Percentiles rank a stretch among this genome's conserved stretches.
Conservation (phyloP, 2,888 invertebrate species). For the Nymphalis c-album region DNA sequence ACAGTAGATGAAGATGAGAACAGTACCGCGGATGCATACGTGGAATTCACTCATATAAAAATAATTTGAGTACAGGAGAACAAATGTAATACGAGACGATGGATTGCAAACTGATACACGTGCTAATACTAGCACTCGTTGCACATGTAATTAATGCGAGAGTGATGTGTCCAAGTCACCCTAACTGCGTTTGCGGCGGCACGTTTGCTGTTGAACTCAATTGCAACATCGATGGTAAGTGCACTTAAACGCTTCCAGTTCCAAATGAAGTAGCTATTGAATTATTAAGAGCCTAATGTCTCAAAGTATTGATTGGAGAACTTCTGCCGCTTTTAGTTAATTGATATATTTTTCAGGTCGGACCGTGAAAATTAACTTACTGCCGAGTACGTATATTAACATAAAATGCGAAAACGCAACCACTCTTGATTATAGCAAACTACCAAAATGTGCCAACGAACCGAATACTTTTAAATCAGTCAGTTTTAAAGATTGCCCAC, state of each 20-base stretch:
- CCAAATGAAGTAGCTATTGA: conserved; percentile 10
- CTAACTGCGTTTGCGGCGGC: conserved; percentile 77
- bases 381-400: conserved; percentile 70
- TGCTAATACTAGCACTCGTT: conserved; percentile 59
- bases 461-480: conserved; percentile 70
- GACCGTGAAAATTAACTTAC: conserved; percentile 66
- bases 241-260: conserved; percentile 47
- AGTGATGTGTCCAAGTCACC: conserved; percentile 70
- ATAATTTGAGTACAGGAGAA: conserved; percentile 16
- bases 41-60: conserved; percentile 20
- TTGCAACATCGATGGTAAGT: conserved; percentile 78
- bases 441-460: conserved; percentile 74
- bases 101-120: conserved; percentile 61
- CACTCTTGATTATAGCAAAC: conserved; percentile 66
- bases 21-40: conserved; percentile 2
- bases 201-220: conserved; percentile 73
- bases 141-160: conserved; percentile 69
- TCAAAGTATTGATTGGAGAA: conserved; percentile 8
- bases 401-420: conserved; percentile 71
- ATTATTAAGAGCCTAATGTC: conserved; percentile 9
- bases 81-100: conserved; percentile 49
- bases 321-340: neutral
- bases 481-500: conserved; percentile 78
- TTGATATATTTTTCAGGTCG: conserved; percentile 61
- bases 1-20: conserved; percentile 38